phyloP scores from a whole-genome alignment of 2,888 invertebrate species.

The Drosophila melanosoma region DNA sequence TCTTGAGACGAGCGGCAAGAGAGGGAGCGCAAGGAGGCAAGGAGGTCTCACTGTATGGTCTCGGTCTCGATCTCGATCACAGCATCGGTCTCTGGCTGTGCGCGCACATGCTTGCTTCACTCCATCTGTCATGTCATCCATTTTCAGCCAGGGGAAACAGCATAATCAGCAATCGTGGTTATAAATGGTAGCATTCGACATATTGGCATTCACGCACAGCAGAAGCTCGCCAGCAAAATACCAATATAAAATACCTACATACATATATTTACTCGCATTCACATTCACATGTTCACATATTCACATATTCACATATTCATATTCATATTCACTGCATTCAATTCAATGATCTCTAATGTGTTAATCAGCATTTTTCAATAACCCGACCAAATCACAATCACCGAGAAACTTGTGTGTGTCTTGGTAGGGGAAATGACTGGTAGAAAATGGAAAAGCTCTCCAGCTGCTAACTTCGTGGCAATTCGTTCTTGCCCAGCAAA shows the following conservation, averaged over 20 bases:
- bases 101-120: constrained; percentile 70
- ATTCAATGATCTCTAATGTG: constrained; percentile 72
- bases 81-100: constrained; percentile 72
- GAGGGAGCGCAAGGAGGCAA: background rate
- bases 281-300: constrained; percentile 15
- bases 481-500: constrained; percentile 16
- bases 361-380: constrained; percentile 79
- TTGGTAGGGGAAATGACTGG: constrained; percentile 1
- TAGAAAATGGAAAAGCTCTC: constrained; percentile 35
- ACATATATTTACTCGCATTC: constrained; percentile 13
- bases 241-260: constrained; percentile 35
- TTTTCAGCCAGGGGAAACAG: constrained; percentile 79
- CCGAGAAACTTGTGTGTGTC: background rate
- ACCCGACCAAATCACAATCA: constrained; percentile 51
- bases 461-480: constrained; percentile 21
- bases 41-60: constrained; percentile 13
- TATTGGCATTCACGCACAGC: constrained; percentile 81
- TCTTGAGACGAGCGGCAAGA: constrained; percentile 15
- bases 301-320: constrained; percentile 9
- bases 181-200: constrained; percentile 84
- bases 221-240: constrained; percentile 52
- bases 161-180: constrained; percentile 83
- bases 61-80: constrained; percentile 14
- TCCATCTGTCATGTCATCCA: constrained; percentile 84
- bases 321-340: constrained; percentile 41